phyloP scores from a whole-genome alignment of 2,113 vertebrate species.

The Sphyrna mokarran region DNA sequence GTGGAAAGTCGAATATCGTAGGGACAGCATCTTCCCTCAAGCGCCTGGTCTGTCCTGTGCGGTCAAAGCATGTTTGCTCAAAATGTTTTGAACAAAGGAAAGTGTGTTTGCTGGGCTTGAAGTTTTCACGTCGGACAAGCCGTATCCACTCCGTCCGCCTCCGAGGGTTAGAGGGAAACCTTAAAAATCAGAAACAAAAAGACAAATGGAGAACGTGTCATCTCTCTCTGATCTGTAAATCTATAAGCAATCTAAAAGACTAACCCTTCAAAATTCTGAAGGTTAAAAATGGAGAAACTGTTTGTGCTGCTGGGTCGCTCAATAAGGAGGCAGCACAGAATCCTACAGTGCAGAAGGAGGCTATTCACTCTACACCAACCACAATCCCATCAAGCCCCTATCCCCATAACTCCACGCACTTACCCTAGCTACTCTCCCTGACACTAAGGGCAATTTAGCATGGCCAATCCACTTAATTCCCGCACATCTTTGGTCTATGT shows the following conservation, averaged over 20 bases:
- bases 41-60: constrained; percentile 47
- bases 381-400: too few relatives aligned
- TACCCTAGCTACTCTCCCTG: too few relatives aligned
- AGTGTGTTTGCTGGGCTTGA: constrained; percentile 48
- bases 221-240: not conserved
- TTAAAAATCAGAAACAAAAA: constrained; percentile 38
- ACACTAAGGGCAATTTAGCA: too few relatives aligned
- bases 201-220: not conserved
- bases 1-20: constrained; percentile 52
- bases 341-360: too few relatives aligned
- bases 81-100: constrained; percentile 52
- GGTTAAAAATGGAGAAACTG: not conserved
- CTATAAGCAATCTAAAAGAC: not conserved
- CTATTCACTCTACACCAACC: too few relatives aligned
- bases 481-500: too few relatives aligned
- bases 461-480: too few relatives aligned
- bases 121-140: constrained; percentile 48
- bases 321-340: not conserved
- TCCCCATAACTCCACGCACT: too few relatives aligned
- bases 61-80: constrained; percentile 49
- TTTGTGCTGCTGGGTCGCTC: not conserved
- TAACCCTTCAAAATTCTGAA: not conserved
- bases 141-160: constrained; percentile 48
- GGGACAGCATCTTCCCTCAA: constrained; percentile 48
- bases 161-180: constrained; percentile 49